phyloP scores from a whole-genome alignment of 1,140 invertebrate genomes.

The Triops longicaudatus region DNA sequence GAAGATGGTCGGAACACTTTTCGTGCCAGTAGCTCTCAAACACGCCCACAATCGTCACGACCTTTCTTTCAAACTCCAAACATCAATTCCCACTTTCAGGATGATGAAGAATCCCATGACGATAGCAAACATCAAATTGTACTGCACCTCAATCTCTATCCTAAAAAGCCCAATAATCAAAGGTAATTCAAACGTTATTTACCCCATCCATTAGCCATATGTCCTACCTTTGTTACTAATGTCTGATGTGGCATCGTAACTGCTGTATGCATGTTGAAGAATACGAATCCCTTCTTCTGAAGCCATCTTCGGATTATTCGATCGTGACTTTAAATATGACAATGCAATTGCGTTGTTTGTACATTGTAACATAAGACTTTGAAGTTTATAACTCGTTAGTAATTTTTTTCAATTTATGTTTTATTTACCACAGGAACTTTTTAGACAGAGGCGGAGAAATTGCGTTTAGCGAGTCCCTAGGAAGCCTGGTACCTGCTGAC shows the following conservation, averaged over 20 bases:
- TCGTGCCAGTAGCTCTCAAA: slow-evolving; percentile 10
- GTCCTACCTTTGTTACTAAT: no score
- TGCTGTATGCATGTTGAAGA: no score
- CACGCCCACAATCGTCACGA: background rate
- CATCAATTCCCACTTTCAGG: background rate
- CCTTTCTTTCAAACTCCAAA: background rate
- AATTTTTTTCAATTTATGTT: background rate
- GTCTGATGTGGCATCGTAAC: no score
- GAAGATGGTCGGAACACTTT: background rate
- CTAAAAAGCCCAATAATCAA: slow-evolving; percentile 9
- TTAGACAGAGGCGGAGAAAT: background rate
- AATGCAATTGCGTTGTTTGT: no score
- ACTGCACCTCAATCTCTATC: slow-evolving; percentile 23
- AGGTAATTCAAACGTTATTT: background rate
- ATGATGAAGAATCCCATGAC: background rate
- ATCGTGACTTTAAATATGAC: no score
- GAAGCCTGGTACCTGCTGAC: slow-evolving; percentile 21
- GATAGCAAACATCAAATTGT: slow-evolving; percentile 23
- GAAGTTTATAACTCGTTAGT: no score
- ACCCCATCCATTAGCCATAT: no score
- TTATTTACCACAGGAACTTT: background rate
- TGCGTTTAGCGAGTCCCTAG: background rate
- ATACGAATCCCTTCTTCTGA: no score
- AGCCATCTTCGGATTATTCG: no score
- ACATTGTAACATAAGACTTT: no score